Evolutionary conservation across 2,888 invertebrate species (phyloP).

Genomic region (Uloborus plumipes): DNA sequence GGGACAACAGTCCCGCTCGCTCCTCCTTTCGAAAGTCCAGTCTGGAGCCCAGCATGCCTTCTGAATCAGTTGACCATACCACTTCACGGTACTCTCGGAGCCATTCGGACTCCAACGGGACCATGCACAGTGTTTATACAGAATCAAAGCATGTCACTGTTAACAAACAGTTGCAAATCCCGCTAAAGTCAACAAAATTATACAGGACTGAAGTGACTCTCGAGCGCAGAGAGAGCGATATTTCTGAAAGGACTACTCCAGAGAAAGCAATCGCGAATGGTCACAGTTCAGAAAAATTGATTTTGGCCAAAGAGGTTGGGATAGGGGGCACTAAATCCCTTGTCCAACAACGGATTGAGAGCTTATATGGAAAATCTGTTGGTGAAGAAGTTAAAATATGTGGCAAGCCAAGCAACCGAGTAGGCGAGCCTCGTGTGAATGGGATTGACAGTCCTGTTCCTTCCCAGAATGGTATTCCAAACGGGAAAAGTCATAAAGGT

Average conservation of each 20-base stretch:
- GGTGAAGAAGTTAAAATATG: constrained; percentile 62
- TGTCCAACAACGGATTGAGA: constrained; percentile 89
- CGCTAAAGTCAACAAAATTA: constrained; percentile 36
- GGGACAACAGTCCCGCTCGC: constrained; percentile 69
- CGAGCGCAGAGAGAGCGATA: constrained; percentile 3
- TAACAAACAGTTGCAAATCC: constrained; percentile 56
- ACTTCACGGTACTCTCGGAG: constrained; percentile 37
- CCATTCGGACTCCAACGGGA: constrained; percentile 49
- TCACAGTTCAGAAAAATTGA: constrained; percentile 3
- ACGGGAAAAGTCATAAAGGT: constrained; percentile 48
- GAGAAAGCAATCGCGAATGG: constrained; percentile 24
- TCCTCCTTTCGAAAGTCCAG: constrained; percentile 65
- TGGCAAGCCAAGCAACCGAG: constrained; percentile 27
- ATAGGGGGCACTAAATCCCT: constrained; percentile 75
- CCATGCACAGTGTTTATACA: constrained; percentile 45
- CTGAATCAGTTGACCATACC: constrained; percentile 21
- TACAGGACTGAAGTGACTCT: constrained; percentile 44
- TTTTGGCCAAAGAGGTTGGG: constrained; percentile 53
- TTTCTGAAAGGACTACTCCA: constrained; percentile 6
- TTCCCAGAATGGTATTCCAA: constrained; percentile 53
- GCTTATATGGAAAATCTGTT: constrained; percentile 80
- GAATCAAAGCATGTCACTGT: constrained; percentile 53
- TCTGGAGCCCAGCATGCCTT: constrained; percentile 38
- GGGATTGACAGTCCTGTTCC: constrained; percentile 56
- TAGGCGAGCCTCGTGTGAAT: constrained; percentile 23